Evolutionary conservation across 2,797 vertebrate genomes (phyloP).

Genomic region (Loris lydekkerianus): DNA sequence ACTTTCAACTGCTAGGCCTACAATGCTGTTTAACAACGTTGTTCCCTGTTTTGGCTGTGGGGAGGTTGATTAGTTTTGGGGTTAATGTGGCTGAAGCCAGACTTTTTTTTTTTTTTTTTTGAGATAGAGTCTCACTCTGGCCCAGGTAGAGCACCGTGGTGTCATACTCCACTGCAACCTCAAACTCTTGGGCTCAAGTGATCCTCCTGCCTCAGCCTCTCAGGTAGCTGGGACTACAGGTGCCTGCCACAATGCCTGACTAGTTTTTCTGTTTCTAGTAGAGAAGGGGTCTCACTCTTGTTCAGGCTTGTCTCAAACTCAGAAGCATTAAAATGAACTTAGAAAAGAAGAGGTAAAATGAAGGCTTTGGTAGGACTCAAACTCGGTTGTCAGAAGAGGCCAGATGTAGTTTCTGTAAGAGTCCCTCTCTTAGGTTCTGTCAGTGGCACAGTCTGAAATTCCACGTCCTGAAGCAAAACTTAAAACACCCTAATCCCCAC

Average conservation of each 20-base stretch:
- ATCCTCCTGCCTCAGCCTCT: too few species aligned
- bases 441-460: neutral
- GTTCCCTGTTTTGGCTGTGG: neutral
- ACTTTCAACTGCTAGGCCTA: slow-evolving; percentile 37
- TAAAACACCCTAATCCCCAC: neutral
- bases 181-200: too few species aligned
- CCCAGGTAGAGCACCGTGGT: too few species aligned
- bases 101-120: neutral
- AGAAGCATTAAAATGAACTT: neutral
- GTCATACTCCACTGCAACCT: too few species aligned
- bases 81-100: neutral
- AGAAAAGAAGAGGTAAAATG: neutral
- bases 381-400: neutral
- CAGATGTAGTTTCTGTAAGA: neutral
- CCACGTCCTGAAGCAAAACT: neutral
- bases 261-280: too few species aligned
- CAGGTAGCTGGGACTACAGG: too few species aligned
- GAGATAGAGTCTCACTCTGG: too few species aligned
- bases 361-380: neutral
- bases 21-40: slow-evolving; percentile 25
- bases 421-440: neutral
- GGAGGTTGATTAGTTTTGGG: slow-evolving; percentile 4
- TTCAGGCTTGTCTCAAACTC: too few species aligned
- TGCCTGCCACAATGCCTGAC: too few species aligned
- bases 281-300: too few species aligned